Percentiles rank a stretch among this genome's conserved stretches.
Evolutionary conservation across 2,888 invertebrate genomes (phyloP).

Genomic region (Eremobia ochroleuca): DNA sequence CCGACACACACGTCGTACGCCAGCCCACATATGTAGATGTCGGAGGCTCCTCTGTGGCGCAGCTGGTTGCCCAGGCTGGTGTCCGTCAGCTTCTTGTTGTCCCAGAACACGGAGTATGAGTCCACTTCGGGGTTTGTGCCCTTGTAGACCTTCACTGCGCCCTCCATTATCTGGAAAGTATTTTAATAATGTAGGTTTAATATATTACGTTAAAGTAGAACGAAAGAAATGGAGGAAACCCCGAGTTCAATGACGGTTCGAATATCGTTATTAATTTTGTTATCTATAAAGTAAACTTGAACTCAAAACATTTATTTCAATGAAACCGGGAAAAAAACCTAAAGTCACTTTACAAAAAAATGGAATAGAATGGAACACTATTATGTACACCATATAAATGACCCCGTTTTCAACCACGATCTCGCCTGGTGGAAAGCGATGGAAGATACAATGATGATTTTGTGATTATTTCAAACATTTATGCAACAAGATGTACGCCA

Average conservation of each 20-base stretch:
- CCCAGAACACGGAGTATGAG: constrained; percentile 99
- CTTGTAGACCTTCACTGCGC: constrained; percentile 96
- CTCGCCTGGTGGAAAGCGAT: too few species aligned
- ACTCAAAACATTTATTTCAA: neutral
- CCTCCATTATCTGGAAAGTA: constrained; percentile 92
- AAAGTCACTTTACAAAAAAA: too few species aligned
- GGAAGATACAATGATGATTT: too few species aligned
- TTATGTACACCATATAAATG: too few species aligned
- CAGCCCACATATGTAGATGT: constrained; percentile 98
- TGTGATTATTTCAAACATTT: too few species aligned
- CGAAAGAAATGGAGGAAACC: neutral
- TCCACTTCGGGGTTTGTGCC: constrained; percentile 98
- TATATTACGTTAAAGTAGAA: too few species aligned
- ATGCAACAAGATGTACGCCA: too few species aligned
- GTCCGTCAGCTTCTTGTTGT: constrained; percentile 97
- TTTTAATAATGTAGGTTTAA: neutral
- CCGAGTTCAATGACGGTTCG: neutral
- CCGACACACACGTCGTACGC: constrained; percentile 98
- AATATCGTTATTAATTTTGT: neutral
- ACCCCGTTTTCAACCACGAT: too few species aligned
- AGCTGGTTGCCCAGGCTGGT: constrained; percentile 96
- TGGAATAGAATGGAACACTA: too few species aligned
- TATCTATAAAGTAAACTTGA: neutral
- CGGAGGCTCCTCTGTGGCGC: constrained; percentile 95
- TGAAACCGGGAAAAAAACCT: too few species aligned